A percentile compares a stretch with the other conserved stretches of the same genome.
These are phyloP conservation scores for Holacanthus passer DNA, from an alignment of 2,113 vertebrate genomes.

Conservation along the genomic window DNA sequence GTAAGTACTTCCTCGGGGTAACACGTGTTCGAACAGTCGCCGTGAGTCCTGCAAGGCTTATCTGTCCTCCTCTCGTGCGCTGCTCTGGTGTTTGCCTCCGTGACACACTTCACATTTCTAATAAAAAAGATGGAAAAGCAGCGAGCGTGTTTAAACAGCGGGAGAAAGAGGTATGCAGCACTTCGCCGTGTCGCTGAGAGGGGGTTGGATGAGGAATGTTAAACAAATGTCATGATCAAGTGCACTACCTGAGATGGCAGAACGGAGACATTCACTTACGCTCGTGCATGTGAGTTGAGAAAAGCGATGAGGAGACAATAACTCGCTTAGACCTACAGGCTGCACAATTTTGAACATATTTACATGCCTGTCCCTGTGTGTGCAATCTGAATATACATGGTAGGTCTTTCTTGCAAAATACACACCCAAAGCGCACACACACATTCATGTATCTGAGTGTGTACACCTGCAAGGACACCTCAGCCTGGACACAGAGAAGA, in stretches of 20 bases:
- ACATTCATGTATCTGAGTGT: neutral
- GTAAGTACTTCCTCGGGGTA: slow-evolving; percentile 63
- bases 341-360: slow-evolving; percentile 29
- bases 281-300: slow-evolving; percentile 15
- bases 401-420: neutral
- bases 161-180: slow-evolving; percentile 40
- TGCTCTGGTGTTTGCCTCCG: slow-evolving; percentile 62
- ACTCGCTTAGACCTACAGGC: slow-evolving; percentile 26
- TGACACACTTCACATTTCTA: slow-evolving; percentile 72
- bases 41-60: slow-evolving; percentile 62
- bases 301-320: slow-evolving; percentile 31
- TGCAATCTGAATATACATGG: slow-evolving; percentile 32
- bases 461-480: slow-evolving; percentile 10
- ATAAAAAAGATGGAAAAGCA: slow-evolving; percentile 56
- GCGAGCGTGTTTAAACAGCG: slow-evolving; percentile 67
- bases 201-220: slow-evolving; percentile 58
- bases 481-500: slow-evolving; percentile 14
- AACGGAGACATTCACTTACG: slow-evolving; percentile 31
- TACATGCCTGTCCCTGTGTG: neutral
- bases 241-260: slow-evolving; percentile 63
- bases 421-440: neutral
- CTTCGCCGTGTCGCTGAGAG: slow-evolving; percentile 49
- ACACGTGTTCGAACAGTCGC: slow-evolving; percentile 57
- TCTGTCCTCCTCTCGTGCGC: slow-evolving; percentile 52
- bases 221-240: slow-evolving; percentile 79